A percentile compares a stretch with the other conserved stretches of the same genome.
Evolutionary conservation across 2,888 invertebrate species (phyloP).

Genomic region (Calameuta pallipes): DNA sequence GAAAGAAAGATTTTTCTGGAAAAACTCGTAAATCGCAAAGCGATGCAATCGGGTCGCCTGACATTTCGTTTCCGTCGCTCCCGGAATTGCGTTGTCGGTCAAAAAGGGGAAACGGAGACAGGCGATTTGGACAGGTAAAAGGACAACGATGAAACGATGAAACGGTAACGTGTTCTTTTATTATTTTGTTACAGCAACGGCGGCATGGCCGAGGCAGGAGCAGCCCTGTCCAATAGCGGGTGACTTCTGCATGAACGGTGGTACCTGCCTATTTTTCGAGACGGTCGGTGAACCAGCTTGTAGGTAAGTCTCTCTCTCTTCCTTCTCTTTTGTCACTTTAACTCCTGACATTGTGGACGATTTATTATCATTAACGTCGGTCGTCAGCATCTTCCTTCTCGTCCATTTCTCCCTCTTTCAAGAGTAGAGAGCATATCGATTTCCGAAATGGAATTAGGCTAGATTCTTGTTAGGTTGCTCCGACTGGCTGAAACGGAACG

Average conservation of each 20-base stretch:
- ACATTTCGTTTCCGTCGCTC: conserved; percentile 1
- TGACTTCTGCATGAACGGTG: conserved; percentile 88
- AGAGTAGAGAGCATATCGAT: too few species aligned
- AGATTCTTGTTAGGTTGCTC: too few species aligned
- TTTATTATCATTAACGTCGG: too few species aligned
- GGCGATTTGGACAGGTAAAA: background rate
- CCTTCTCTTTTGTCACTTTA: too few species aligned
- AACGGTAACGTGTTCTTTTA: conserved; percentile 22
- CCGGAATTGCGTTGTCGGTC: too few species aligned
- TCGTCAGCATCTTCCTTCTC: too few species aligned
- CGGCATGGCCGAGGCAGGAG: conserved; percentile 72
- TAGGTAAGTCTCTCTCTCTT: conserved; percentile 75
- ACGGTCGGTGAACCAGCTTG: conserved; percentile 84
- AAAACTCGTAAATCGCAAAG: conserved; percentile 56
- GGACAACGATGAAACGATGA: too few species aligned
- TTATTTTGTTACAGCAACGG: conserved; percentile 65
- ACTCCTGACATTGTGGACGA: too few species aligned
- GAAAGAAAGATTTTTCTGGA: background rate
- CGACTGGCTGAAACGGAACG: too few species aligned
- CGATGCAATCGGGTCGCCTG: conserved; percentile 28
- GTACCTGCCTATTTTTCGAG: conserved; percentile 85
- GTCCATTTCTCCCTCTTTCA: too few species aligned
- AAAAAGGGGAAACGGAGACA: too few species aligned
- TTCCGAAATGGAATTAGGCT: too few species aligned
- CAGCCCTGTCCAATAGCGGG: conserved; percentile 76